Base-by-base conservation (phyloP, 1,140 invertebrate species). In the Araneus ventricosus region DNA sequence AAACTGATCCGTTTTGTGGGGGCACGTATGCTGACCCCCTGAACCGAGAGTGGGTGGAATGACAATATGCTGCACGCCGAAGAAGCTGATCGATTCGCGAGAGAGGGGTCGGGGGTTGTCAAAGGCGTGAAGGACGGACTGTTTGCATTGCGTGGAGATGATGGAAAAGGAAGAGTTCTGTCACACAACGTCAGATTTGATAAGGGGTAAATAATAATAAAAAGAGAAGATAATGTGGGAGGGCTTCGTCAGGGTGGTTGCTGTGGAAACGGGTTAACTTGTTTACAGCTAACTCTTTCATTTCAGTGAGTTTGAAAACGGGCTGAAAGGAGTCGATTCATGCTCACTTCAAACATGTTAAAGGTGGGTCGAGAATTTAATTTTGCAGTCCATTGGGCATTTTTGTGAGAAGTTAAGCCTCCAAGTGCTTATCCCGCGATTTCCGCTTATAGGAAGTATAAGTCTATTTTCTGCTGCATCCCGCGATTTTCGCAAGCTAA, bases 101-200 rank as follows among this genome's bases (percentile, higher is more conserved):
- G 30, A 27, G 27, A 34, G 30, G 70, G 45, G 30, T 34, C 70
- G 30, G 70, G 27, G 27, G 30, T 34, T 45, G 67, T 75, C 67
- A 75, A 75, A 75, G 70, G 70, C 70, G 30, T 75, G 70, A 75
- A 22, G 70, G 30, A 37, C 30, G 30, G 14, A 67, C 30, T 75
- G 70, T 75, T 75, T 75, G 70, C 30, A 34, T 75, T 75, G 70
- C 70, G 70, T 75, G 70, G 30, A 34, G 14, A 22, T 75, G 70
- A 75, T 34, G 30, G 70, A 75, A 75, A 34, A 37, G 70, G 70
- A 75, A 75, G 70, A 75, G 70, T 75, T 22, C 70, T 75, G 70
- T 75, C 70, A 75, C 4, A 75, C 20, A 30, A 37, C 17, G 70
- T 75, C 34, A 27, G 27, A 37, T 37, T 75, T 34, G 34, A 75